Evolutionary conservation across 1,140 invertebrate species (phyloP), one percentile per base, ranked within the genome.

Genomic region (Eubasilissa regina): DNA sequence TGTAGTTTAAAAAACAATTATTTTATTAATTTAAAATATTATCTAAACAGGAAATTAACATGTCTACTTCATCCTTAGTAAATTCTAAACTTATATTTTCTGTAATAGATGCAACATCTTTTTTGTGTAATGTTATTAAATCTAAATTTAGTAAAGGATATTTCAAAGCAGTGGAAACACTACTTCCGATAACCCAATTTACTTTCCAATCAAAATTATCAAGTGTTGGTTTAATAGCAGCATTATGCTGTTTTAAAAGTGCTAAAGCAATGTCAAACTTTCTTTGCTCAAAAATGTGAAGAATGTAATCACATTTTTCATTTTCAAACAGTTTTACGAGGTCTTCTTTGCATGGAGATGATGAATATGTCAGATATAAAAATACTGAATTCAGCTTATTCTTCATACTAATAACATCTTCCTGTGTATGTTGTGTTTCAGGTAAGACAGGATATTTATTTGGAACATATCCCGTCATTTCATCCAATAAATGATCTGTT

Each of bases 121-220:
- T 45, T 64, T 74, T 21, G 10, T 62, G 77, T 74, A 85, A 79
- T 64, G 84, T 85, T 17, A 68, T 62, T 4, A 88, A 76, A 35
- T 83, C 64, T 35, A 88, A 75, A 64, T 87, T 84, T 7, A 88
- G 15, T 15, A 88, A 44, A 48, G 87, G 85, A 81, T 87, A 87
- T 60, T 83, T 84, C 25, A 87, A 77, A 19, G 84, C 85, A 78
- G 86, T 85, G 0, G 86, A 83, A 55, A 85, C 85, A 83, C 86
- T 88, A n/a, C 84, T 86, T 1, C 87, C 87, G 79, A 84, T 82
- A 72, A 88, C 81, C 47, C 86, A 81, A 80, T 87, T 88, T 15
- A 87, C 44, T 74, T 77, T 75, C 86, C 87, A 88, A 82, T 88
- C 85, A 84, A 86, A 87, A 73, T 83, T 78, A 51, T 82, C 72